Percentiles rank a stretch among this genome's conserved stretches.
phyloP scores from a whole-genome alignment of 1,140 invertebrate genomes.

The Xylocopa sonorina region DNA sequence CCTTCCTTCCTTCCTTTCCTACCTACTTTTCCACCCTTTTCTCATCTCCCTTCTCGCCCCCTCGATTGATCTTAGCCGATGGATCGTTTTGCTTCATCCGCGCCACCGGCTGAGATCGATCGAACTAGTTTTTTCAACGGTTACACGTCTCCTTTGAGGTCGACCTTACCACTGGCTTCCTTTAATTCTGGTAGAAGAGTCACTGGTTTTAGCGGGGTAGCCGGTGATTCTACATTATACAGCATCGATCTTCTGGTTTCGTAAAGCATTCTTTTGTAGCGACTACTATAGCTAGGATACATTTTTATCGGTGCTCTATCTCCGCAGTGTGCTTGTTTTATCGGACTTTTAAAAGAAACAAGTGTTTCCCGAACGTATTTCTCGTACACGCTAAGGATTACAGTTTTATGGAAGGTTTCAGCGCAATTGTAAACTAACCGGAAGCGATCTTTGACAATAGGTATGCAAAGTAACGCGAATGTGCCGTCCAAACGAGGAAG shows the following conservation, averaged over 20 bases:
- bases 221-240: no score
- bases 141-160: conserved; percentile 17
- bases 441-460: no score
- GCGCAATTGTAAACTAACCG: no score
- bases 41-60: not conserved
- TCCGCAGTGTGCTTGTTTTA: no score
- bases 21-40: conserved; percentile 9
- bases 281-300: no score
- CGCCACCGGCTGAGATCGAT: conserved; percentile 51
- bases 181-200: conserved; percentile 5
- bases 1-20: conserved; percentile 18
- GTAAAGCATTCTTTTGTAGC: not conserved
- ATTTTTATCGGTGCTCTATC: no score
- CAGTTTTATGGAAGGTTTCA: no score
- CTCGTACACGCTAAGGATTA: no score
- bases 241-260: not conserved
- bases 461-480: no score
- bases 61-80: conserved; percentile 54
- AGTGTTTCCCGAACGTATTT: no score
- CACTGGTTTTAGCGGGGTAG: not conserved
- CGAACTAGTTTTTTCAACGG: conserved; percentile 17
- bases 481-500: no score
- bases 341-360: no score
- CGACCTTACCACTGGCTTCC: conserved; percentile 9
- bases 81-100: conserved; percentile 50